Conservation (phyloP, 2,797 vertebrate species). For the Betta splendens region DNA sequence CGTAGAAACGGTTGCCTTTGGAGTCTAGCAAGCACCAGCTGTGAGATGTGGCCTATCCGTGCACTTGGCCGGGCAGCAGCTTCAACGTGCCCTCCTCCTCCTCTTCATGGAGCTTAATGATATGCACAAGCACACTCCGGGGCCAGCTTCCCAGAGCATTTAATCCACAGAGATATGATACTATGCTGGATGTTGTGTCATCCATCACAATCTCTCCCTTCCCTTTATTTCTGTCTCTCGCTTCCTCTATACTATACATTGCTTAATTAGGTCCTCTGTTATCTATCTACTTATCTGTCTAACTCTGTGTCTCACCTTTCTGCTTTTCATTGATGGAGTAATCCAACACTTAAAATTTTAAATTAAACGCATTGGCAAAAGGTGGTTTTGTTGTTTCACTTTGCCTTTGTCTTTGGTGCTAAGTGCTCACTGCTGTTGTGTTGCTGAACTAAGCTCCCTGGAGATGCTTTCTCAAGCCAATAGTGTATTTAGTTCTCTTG, state of each 20-base stretch:
- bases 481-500: conserved; percentile 28
- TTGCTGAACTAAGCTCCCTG: conserved; percentile 40
- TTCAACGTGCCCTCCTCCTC: conserved; percentile 60
- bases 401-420: conserved; percentile 19
- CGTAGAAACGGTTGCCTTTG: conserved; percentile 58
- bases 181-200: conserved; percentile 75
- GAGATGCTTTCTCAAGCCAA: conserved; percentile 51
- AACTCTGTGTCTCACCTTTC: conserved; percentile 32
- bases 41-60: conserved; percentile 65
- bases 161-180: conserved; percentile 81
- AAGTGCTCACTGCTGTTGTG: conserved; percentile 24
- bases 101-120: conserved; percentile 74
- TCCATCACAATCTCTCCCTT: conserved; percentile 67
- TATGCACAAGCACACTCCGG: conserved; percentile 79
- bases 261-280: conserved; percentile 49
- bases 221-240: conserved; percentile 29
- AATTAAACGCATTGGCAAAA: conserved; percentile 30
- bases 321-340: conserved; percentile 37
- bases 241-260: conserved; percentile 23
- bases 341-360: conserved; percentile 34
- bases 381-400: conserved; percentile 26
- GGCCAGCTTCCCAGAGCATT: conserved; percentile 77
- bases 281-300: conserved; percentile 43
- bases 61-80: conserved; percentile 68
- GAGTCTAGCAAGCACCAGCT: conserved; percentile 57